Percentiles rank a stretch among this genome's conserved stretches.
Evolutionary conservation across 2,888 invertebrate genomes (phyloP).

Genomic region (Bellardia pandia): DNA sequence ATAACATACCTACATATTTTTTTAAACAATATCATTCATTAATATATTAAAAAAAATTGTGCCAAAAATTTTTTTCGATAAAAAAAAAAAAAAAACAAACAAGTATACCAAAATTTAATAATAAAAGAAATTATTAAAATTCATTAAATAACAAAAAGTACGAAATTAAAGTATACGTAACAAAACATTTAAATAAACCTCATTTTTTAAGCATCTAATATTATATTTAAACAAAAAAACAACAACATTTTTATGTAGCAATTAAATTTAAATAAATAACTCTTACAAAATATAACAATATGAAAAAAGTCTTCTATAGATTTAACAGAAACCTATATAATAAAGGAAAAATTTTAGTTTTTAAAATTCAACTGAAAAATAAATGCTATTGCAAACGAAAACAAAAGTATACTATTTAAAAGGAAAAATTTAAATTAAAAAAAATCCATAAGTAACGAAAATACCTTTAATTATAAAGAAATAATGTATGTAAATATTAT

Average conservation of each 20-base stretch:
- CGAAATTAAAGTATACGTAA: slow-evolving; percentile 73
- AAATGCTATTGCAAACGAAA: slow-evolving; percentile 34
- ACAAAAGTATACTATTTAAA: slow-evolving; percentile 30
- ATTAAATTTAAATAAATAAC: slow-evolving; percentile 39
- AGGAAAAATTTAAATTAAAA: not conserved
- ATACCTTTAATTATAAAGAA: slow-evolving; percentile 55
- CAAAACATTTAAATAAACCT: slow-evolving; percentile 62
- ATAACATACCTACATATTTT: not conserved
- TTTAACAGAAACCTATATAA: not conserved
- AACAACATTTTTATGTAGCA: slow-evolving; percentile 42
- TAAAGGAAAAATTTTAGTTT: slow-evolving; percentile 7
- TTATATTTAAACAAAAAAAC: slow-evolving; percentile 23
- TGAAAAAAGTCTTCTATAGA: slow-evolving; percentile 59
- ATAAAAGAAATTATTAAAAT: slow-evolving; percentile 26
- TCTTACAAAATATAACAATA: slow-evolving; percentile 36
- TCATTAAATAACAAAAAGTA: slow-evolving; percentile 40
- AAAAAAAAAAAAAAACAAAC: slow-evolving; percentile 29
- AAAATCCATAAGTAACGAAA: slow-evolving; percentile 40
- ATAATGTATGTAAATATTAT: slow-evolving; percentile 34
- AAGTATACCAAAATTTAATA: slow-evolving; percentile 66
- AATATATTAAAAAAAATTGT: slow-evolving; percentile 54
- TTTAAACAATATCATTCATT: slow-evolving; percentile 14
- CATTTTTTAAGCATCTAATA: slow-evolving; percentile 64
- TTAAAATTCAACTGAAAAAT: slow-evolving; percentile 19
- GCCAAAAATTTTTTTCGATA: slow-evolving; percentile 59